A percentile compares a stretch with the other conserved stretches of the same genome.
These are phyloP conservation scores for Melanostigma gelatinosum DNA, from an alignment of 2,113 vertebrate species.

Conservation along the genomic window DNA sequence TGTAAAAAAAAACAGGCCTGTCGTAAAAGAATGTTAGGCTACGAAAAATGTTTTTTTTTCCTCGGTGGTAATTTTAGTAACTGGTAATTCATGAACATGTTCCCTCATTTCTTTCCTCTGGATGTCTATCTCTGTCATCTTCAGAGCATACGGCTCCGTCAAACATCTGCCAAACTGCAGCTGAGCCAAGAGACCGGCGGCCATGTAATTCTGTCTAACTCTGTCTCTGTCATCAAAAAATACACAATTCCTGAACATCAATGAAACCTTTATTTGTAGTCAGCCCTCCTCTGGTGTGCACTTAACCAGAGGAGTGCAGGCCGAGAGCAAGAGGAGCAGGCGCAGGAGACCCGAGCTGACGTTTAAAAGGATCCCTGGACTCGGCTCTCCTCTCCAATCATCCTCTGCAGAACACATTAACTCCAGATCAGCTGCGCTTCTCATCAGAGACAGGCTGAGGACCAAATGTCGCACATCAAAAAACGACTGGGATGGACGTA, in stretches of 20 bases:
- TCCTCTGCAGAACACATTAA: slow-evolving; percentile 75
- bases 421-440: slow-evolving; percentile 74
- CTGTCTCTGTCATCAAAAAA: slow-evolving; percentile 35
- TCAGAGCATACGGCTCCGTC: slow-evolving; percentile 10
- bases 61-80: slow-evolving; percentile 18
- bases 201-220: slow-evolving; percentile 36
- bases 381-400: slow-evolving; percentile 49
- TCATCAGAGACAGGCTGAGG: slow-evolving; percentile 67
- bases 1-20: neutral
- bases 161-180: slow-evolving; percentile 33
- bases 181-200: slow-evolving; percentile 6
- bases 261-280: slow-evolving; percentile 26
- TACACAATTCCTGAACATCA: slow-evolving; percentile 32
- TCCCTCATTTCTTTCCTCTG: slow-evolving; percentile 13
- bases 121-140: slow-evolving; percentile 17
- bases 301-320: slow-evolving; percentile 18
- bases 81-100: slow-evolving; percentile 10
- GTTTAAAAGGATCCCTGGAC: slow-evolving; percentile 51
- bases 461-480: slow-evolving; percentile 63
- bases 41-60: neutral
- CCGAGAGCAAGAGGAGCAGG: slow-evolving; percentile 28
- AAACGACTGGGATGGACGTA: slow-evolving; percentile 16
- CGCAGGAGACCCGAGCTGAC: slow-evolving; percentile 42
- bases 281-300: slow-evolving; percentile 8
- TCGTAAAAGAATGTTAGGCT: neutral